Evolutionary conservation across 2,113 vertebrate species (phyloP), one percentile per base, ranked within the genome.

Genomic region (Micronisus gabar): DNA sequence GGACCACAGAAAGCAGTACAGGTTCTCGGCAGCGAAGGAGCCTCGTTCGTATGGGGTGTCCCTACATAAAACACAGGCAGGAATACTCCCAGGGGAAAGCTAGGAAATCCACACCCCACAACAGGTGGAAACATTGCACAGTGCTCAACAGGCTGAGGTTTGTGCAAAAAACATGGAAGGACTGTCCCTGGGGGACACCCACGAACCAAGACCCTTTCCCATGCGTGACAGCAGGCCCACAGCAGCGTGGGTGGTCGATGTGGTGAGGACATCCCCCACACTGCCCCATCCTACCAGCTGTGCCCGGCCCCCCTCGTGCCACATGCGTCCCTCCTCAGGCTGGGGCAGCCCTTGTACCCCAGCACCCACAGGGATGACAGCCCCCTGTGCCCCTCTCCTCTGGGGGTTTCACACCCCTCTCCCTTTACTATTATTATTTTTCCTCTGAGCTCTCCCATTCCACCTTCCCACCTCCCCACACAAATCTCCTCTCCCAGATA

Each of bases 41-140:
- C 52, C 30, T 9, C 1, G 2, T 9, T 10, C 0, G 0, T 0
- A 8, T 0, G 0, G 82, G 55, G 34, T 7, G 38, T 15, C 43
- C 52, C 83, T 17, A 1, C 1, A 4, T 6, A 6, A 65, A 50
- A 19, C 1, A 0, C 8, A 2, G 38, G 19, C 16, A 15, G 68
- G 85, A 48, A 23, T 0, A 5, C 7, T 34, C 45, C 47, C 5
- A 0, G 38, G 56, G 79, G 13, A 29, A 18, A 47, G 13, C 36
- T 1, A 21, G 61, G 78, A 30, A 50, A n/a, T 4, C 53, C 2
- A 2, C 36, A 5, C 10, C 62, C 27, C 56, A 23, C 29, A 2
- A 13, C 0, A 6, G 41, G 18, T 2, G n/a, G 47, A 10, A 65
- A 19, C 34, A 9, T 3, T 7, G 16, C 15, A 4, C 13, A 5